These are phyloP conservation scores for Dolichallabes microphthalmus DNA, from an alignment of 2,113 vertebrate genomes.

Conservation along the genomic window DNA sequence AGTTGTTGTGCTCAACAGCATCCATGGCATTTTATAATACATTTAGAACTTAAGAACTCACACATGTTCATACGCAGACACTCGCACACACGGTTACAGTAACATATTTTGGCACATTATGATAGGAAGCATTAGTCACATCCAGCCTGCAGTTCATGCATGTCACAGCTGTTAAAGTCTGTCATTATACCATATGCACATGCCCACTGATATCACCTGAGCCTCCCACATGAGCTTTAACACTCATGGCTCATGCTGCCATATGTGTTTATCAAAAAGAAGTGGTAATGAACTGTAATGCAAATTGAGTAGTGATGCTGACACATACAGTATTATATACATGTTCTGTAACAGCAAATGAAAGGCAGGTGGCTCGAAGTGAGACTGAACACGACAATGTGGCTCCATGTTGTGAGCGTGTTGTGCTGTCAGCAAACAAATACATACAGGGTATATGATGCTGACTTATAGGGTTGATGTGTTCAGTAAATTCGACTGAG, in stretches of 20 bases:
- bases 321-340: neutral
- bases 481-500: neutral
- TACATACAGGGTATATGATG: neutral
- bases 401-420: neutral
- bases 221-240: constrained; percentile 29
- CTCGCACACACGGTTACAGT: neutral
- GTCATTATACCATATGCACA: constrained; percentile 33
- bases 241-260: constrained; percentile 34
- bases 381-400: neutral
- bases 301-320: constrained; percentile 1
- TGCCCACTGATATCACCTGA: constrained; percentile 24
- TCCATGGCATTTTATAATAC: neutral
- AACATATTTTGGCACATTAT: constrained; percentile 17
- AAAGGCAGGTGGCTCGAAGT: neutral
- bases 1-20: neutral
- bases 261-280: constrained; percentile 40
- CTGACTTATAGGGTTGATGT: neutral
- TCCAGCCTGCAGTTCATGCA: constrained; percentile 17
- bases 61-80: neutral
- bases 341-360: neutral
- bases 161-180: constrained; percentile 45
- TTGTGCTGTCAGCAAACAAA: neutral
- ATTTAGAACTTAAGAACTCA: neutral
- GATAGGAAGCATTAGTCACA: constrained; percentile 30
- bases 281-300: constrained; percentile 34